phyloP scores from a whole-genome alignment of 2,113 vertebrate genomes.

The Triplophysa dalaica region DNA sequence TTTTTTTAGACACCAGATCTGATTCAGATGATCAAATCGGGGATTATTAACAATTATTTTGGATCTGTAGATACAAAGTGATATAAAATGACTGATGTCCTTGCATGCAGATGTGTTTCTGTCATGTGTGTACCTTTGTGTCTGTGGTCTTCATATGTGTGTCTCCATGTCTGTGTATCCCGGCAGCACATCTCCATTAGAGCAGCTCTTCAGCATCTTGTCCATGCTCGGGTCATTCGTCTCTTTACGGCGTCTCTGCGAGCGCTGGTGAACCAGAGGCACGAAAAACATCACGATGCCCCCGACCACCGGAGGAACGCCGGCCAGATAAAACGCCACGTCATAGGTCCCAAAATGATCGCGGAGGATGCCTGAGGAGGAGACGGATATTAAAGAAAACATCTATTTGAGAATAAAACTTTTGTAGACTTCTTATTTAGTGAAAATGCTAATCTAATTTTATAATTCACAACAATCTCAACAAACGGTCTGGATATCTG shows the following conservation, averaged over 20 bases:
- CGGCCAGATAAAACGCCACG: conserved; percentile 92
- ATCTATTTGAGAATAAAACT: too few relatives aligned
- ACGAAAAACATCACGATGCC: conserved; percentile 88
- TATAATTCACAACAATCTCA: neutral
- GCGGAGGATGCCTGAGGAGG: conserved; percentile 82
- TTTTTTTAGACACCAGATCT: too few relatives aligned
- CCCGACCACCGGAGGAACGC: conserved; percentile 90
- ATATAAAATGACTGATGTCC: too few relatives aligned
- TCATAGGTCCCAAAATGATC: conserved; percentile 86
- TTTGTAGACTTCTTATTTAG: too few relatives aligned
- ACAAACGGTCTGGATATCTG: neutral
- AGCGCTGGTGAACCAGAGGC: conserved; percentile 82
- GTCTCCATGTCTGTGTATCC: conserved; percentile 87
- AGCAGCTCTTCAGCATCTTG: conserved; percentile 55
- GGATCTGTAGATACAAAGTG: too few relatives aligned
- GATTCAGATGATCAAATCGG: too few relatives aligned
- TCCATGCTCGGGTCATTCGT: conserved; percentile 79
- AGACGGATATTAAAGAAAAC: neutral
- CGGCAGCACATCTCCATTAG: conserved; percentile 86
- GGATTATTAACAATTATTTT: too few relatives aligned
- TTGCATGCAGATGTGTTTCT: neutral
- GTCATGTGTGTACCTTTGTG: conserved; percentile 58
- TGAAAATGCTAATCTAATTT: neutral
- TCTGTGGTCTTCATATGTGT: conserved; percentile 73
- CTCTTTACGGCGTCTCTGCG: conserved; percentile 72